Percentiles rank a stretch among this genome's conserved stretches.
Conservation (phyloP, 2,113 vertebrate genomes). For the Lampris megalopsis region DNA sequence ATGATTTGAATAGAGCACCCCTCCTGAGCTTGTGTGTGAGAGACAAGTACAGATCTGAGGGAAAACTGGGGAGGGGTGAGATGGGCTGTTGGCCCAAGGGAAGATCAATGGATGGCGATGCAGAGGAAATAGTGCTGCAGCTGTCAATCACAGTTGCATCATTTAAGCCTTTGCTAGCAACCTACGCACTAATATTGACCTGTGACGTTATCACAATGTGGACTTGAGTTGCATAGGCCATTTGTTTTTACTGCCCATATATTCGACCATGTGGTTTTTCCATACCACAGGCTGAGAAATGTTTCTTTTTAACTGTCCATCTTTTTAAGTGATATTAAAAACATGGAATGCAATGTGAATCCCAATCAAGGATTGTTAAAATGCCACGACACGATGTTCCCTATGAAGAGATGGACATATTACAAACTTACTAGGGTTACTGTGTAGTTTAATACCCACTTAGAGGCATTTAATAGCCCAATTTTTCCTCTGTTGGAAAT, state of each 20-base stretch:
- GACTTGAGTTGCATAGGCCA: conserved; percentile 37
- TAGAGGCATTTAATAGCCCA: conserved; percentile 22
- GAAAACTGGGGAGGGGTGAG: background rate
- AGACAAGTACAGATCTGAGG: conserved; percentile 49
- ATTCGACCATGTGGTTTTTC: conserved; percentile 53
- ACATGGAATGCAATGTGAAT: conserved; percentile 46
- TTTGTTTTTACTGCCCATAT: conserved; percentile 54
- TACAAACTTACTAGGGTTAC: background rate
- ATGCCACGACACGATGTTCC: conserved; percentile 7
- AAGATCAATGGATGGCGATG: conserved; percentile 55
- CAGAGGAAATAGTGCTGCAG: conserved; percentile 39
- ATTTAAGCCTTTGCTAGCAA: conserved; percentile 19
- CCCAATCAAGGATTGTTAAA: conserved; percentile 30
- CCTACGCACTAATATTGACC: conserved; percentile 13
- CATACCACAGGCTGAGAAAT: conserved; percentile 25
- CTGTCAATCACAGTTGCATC: conserved; percentile 41
- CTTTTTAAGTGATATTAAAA: conserved; percentile 45
- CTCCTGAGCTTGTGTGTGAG: conserved; percentile 40
- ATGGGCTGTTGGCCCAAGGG: conserved; percentile 23
- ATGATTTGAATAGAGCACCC: conserved; percentile 58
- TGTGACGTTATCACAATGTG: conserved; percentile 41
- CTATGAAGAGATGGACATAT: conserved; percentile 21
- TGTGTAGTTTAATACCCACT: conserved; percentile 14
- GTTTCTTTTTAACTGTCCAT: conserved; percentile 51
- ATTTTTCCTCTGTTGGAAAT: conserved; percentile 8